Percentiles rank a stretch among this genome's conserved stretches.
Evolutionary conservation across 2,797 vertebrate species (phyloP).

Genomic region (Molossus alvarezi): DNA sequence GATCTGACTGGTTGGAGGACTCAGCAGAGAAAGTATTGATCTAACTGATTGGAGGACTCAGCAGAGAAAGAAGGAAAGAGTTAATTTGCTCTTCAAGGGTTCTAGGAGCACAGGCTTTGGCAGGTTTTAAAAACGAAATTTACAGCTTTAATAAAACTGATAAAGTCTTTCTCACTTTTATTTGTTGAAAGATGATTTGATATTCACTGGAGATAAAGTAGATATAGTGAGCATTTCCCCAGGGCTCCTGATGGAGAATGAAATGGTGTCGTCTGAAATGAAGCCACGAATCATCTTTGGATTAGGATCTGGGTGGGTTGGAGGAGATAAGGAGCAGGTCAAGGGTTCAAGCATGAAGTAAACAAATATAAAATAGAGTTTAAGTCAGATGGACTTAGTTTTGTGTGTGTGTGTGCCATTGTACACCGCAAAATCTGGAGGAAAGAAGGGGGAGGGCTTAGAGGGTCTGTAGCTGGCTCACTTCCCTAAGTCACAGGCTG

Average conservation of each 20-base stretch:
- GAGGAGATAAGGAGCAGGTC: background rate
- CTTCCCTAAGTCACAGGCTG: background rate
- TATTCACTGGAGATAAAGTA: conserved; percentile 57
- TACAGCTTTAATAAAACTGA: conserved; percentile 80
- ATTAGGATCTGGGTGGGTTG: background rate
- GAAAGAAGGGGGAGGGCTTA: background rate
- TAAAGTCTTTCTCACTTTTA: conserved; percentile 67
- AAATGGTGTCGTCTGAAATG: background rate
- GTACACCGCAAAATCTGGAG: background rate
- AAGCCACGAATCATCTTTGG: background rate
- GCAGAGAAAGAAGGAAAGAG: background rate
- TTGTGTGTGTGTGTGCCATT: background rate
- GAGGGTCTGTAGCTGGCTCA: background rate
- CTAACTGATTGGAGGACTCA: background rate
- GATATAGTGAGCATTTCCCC: background rate
- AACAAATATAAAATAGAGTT: conserved; percentile 7
- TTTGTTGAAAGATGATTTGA: conserved; percentile 61
- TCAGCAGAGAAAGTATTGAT: background rate
- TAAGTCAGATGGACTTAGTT: background rate
- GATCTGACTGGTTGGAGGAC: background rate
- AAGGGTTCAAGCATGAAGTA: background rate
- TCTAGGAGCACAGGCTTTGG: conserved; percentile 22
- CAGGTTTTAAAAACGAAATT: conserved; percentile 76
- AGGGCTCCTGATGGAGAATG: background rate
- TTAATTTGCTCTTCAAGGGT: conserved; percentile 58